Percentiles rank a stretch among this genome's conserved stretches.
Evolutionary conservation across 2,888 invertebrate genomes (phyloP).

Genomic region (Oxyteleia sp.): DNA sequence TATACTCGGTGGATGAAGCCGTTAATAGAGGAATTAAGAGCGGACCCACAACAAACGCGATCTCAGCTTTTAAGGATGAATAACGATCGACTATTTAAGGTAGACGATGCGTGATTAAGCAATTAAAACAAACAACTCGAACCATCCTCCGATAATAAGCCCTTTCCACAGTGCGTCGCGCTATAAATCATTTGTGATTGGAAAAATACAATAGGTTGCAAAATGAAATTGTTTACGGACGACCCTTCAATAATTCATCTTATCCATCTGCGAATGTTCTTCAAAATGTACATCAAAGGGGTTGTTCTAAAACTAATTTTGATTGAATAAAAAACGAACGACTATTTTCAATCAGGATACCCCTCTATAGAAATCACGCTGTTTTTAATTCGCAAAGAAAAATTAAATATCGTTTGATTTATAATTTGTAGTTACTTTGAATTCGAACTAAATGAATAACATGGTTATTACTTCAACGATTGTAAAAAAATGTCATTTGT

Average conservation of each 20-base stretch:
- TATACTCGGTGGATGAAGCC: constrained; percentile 69
- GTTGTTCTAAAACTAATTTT: constrained; percentile 39
- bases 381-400: too few relatives aligned
- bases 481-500: too few relatives aligned
- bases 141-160: constrained; percentile 58
- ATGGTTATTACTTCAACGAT: too few relatives aligned
- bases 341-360: too few relatives aligned
- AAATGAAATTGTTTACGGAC: constrained; percentile 65
- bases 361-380: too few relatives aligned
- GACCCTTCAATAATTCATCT: constrained; percentile 44
- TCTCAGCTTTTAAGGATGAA: constrained; percentile 76
- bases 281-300: constrained; percentile 49
- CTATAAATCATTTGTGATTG: constrained; percentile 69
- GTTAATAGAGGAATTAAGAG: constrained; percentile 80
- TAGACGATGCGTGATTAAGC: constrained; percentile 78
- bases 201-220: constrained; percentile 66
- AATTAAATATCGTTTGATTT: too few relatives aligned
- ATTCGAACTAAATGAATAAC: too few relatives aligned
- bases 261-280: constrained; percentile 16
- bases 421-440: too few relatives aligned
- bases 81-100: constrained; percentile 81
- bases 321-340: constrained; percentile 27
- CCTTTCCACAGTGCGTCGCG: constrained; percentile 45
- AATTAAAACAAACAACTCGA: constrained; percentile 79
- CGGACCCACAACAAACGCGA: constrained; percentile 59